Evolutionary conservation across 2,797 vertebrate species (phyloP).

Genomic region (Merluccius polli): DNA sequence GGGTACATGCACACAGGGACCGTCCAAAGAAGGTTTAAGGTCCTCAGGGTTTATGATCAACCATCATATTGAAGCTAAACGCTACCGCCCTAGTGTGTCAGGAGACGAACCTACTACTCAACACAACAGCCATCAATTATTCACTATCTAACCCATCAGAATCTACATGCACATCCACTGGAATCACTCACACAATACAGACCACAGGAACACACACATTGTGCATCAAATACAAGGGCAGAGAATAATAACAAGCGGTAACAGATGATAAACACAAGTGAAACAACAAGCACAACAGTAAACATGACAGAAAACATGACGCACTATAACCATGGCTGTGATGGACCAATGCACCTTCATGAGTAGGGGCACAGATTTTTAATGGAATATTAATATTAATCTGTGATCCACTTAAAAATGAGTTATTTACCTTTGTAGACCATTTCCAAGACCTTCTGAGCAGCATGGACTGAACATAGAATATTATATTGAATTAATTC

Average conservation of each 20-base stretch:
- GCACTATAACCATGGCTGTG: neutral
- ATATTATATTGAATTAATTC: constrained; percentile 60
- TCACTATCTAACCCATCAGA: neutral
- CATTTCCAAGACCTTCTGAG: constrained; percentile 94
- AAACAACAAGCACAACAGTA: neutral
- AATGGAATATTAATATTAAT: constrained; percentile 55
- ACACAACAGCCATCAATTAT: neutral
- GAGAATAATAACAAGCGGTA: neutral
- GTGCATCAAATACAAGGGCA: neutral
- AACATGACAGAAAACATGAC: neutral
- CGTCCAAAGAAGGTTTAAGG: too few relatives aligned
- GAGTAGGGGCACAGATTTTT: neutral
- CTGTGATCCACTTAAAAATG: neutral
- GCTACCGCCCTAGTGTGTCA: neutral
- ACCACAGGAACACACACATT: neutral
- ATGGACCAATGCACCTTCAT: neutral
- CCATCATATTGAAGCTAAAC: neutral
- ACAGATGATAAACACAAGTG: neutral
- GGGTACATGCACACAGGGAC: neutral
- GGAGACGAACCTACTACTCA: neutral
- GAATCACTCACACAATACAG: neutral
- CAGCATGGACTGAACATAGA: constrained; percentile 81
- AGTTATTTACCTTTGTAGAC: constrained; percentile 88
- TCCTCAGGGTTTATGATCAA: neutral
- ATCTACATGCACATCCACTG: neutral